phyloP scores from a whole-genome alignment of 2,888 invertebrate species.

The Panopea generosa region DNA sequence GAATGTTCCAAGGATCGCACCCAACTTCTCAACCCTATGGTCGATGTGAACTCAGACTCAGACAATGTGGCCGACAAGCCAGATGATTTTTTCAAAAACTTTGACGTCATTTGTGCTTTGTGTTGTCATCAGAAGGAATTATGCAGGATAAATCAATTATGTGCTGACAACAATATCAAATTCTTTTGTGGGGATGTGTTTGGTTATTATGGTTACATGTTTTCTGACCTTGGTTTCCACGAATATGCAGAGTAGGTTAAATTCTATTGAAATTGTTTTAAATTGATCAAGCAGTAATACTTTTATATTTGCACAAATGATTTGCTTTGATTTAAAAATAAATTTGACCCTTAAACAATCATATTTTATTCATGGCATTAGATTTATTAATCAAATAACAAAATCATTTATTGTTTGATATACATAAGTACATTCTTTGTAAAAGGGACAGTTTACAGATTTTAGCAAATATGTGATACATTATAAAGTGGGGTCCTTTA shows the following conservation, averaged over 20 bases:
- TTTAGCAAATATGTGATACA: too few species aligned
- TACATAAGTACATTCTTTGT: too few species aligned
- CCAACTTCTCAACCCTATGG: slow-evolving; percentile 96
- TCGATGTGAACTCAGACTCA: slow-evolving; percentile 89
- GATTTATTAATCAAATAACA: too few species aligned
- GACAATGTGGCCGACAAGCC: slow-evolving; percentile 89
- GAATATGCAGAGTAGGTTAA: slow-evolving; percentile 91
- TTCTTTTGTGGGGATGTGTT: slow-evolving; percentile 96
- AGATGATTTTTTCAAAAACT: slow-evolving; percentile 90
- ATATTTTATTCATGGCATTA: too few species aligned
- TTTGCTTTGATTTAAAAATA: too few species aligned
- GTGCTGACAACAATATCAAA: slow-evolving; percentile 89
- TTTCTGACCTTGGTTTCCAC: slow-evolving; percentile 94
- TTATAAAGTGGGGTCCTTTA: too few species aligned
- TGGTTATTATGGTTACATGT: slow-evolving; percentile 96
- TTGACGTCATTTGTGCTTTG: slow-evolving; percentile 94
- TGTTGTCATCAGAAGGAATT: slow-evolving; percentile 91
- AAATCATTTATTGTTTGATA: too few species aligned
- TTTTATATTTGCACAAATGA: too few species aligned
- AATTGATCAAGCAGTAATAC: too few species aligned
- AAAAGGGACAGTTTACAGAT: too few species aligned
- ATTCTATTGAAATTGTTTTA: too few species aligned
- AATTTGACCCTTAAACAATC: too few species aligned
- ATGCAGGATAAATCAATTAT: slow-evolving; percentile 90
- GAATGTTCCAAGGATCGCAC: slow-evolving; percentile 92